Evolutionary conservation across 2,797 vertebrate genomes (phyloP).

Genomic region (Masticophis lateralis): DNA sequence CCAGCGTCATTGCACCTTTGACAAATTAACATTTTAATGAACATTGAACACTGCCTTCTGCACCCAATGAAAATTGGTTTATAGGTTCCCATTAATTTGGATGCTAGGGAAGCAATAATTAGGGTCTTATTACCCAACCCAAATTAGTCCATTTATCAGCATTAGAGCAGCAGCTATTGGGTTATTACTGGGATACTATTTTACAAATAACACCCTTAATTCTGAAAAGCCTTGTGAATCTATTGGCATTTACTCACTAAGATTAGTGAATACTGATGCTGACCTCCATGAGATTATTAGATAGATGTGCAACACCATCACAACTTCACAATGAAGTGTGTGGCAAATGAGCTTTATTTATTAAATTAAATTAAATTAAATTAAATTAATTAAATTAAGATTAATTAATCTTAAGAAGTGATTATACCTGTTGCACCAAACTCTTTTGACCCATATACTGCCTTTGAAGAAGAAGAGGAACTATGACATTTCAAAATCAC

Average conservation of each 20-base stretch:
- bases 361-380: no score
- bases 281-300: rapidly evolving
- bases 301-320: neutral
- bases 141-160: constrained; percentile 57
- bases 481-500: neutral
- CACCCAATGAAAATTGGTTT: constrained; percentile 42
- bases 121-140: constrained; percentile 36
- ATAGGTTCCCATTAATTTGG: constrained; percentile 54
- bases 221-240: constrained; percentile 30
- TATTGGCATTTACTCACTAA: rapidly evolving
- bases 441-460: neutral
- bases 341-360: neutral
- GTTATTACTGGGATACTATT: constrained; percentile 23
- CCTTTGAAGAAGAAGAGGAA: neutral
- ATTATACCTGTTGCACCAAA: neutral
- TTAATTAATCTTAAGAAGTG: neutral
- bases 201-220: neutral
- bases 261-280: neutral
- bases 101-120: constrained; percentile 42
- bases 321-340: neutral
- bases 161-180: constrained; percentile 44
- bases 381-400: no score
- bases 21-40: constrained; percentile 44
- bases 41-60: constrained; percentile 35
- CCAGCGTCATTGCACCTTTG: neutral